Evolutionary conservation across 2,113 vertebrate species (phyloP).

Genomic region (Corydoras sp.): DNA sequence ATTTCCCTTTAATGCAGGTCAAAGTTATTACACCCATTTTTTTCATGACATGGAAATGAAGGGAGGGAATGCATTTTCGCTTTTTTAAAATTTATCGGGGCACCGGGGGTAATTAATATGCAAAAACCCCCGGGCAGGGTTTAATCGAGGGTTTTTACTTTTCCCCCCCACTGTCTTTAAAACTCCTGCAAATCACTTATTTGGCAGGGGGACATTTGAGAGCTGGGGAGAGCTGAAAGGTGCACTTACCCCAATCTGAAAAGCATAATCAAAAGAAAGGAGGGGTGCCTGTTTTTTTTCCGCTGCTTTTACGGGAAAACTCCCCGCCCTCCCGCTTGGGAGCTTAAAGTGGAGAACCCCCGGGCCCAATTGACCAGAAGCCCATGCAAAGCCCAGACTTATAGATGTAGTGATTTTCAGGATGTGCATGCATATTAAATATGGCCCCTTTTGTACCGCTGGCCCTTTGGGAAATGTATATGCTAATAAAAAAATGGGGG

Average conservation of each 20-base stretch:
- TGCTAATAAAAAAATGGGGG: conserved; percentile 21
- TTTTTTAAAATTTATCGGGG: conserved; percentile 65
- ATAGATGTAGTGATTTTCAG: conserved; percentile 4
- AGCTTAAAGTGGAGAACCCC: not conserved
- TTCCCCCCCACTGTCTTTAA: conserved; percentile 48
- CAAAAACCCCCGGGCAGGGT: conserved; percentile 47
- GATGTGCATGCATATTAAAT: conserved; percentile 13
- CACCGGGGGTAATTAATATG: conserved; percentile 62
- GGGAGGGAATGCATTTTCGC: conserved; percentile 58
- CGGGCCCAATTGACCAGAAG: conserved; percentile 5
- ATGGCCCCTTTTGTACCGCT: conserved; percentile 21
- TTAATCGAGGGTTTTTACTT: conserved; percentile 46
- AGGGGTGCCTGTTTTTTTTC: not conserved
- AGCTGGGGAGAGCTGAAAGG: conserved; percentile 9
- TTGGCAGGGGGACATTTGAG: conserved; percentile 18
- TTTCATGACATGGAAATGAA: conserved; percentile 63
- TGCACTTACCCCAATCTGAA: conserved; percentile 9
- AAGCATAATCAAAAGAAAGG: not conserved
- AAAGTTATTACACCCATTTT: conserved; percentile 54
- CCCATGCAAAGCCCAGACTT: not conserved
- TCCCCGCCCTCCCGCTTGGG: not conserved
- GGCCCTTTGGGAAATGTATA: conserved; percentile 20
- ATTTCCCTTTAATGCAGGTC: conserved; percentile 64
- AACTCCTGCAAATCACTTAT: conserved; percentile 37
- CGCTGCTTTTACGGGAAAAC: too few relatives aligned